A percentile compares a stretch with the other conserved stretches of the same genome.
Conservation (phyloP, 2,888 invertebrate species). For the Drosophila diplacantha region DNA sequence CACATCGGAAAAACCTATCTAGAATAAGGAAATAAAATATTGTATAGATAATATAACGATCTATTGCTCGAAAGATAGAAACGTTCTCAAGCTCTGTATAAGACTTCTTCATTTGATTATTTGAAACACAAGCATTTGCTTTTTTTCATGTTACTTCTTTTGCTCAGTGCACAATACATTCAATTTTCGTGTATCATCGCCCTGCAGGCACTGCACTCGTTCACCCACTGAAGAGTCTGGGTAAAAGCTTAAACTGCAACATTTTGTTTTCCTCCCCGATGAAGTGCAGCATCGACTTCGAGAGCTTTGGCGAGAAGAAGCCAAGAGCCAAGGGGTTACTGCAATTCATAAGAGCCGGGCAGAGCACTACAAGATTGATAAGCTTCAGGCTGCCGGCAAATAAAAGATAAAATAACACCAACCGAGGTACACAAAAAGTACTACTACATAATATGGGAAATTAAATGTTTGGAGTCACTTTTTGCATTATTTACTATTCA, state of each 20-base stretch:
- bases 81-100: fast-evolving
- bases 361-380: slow-evolving; percentile 7
- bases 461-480: neutral
- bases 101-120: neutral
- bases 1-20: neutral
- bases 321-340: slow-evolving; percentile 5
- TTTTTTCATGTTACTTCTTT: neutral
- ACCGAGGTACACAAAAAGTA: neutral
- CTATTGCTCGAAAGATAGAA: too few species aligned
- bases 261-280: slow-evolving; percentile 32
- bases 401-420: neutral
- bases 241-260: slow-evolving; percentile 32
- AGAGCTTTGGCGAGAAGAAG: slow-evolving; percentile 1
- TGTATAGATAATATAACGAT: too few species aligned
- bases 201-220: slow-evolving; percentile 21
- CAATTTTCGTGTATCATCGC: slow-evolving; percentile 19
- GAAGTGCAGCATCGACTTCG: slow-evolving; percentile 31
- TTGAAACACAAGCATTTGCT: neutral
- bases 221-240: slow-evolving; percentile 14
- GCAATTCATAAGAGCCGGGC: neutral
- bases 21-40: neutral
- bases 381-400: neutral
- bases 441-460: neutral
- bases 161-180: slow-evolving; percentile 1
- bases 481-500: neutral